Evolutionary conservation across 2,888 invertebrate genomes (phyloP), one percentile per base, ranked within the genome.

Genomic region (Hybos culiciformis): DNA sequence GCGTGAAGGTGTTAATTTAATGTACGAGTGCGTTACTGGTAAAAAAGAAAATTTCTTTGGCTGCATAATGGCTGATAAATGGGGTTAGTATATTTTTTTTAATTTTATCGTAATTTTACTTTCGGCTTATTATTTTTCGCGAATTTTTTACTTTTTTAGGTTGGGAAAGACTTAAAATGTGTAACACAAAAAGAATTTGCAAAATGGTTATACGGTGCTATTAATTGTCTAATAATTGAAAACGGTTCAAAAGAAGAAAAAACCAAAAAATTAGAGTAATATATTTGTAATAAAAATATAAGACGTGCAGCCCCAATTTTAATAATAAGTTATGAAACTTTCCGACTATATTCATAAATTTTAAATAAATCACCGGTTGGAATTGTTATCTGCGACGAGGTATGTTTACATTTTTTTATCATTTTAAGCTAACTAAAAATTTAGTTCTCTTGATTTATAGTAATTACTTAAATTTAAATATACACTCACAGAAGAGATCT

Each of bases 41-140:
- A 70, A 75, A 31, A 83, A 90, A 56, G 82, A 84, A 44, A 74
- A 77, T 47, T 83, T 83, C 21, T 83, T 75, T 63, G 98, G 98
- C 1, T 98, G 97, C 56, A 98, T 98, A 37, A 98, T 98, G 97
- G 98, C 98, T 4, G 98, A 98, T 68, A 98, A 98, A 73, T 98
- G 97, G 97, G 96, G 88, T 39, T 54, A 46, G 46, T 34, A 12
- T 34, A 14, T 34, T 14, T 33, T 14, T 24, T 4, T 5, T 36
- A 14, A 23, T 20, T 29, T 42, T 24, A 14, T 19, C 14, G 15
- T 36, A 15, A 11, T 14, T 20, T 20, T 21, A n/a, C n/a, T n/a
- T n/a, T n/a, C n/a, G n/a, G n/a, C n/a, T n/a, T n/a, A n/a, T n/a
- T n/a, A n/a, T n/a, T n/a, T n/a, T n/a, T n/a, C n/a, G n/a, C n/a